Evolutionary conservation across 2,888 invertebrate genomes (phyloP), one percentile per base, ranked within the genome.

Genomic region (Diabrotica balteata): DNA sequence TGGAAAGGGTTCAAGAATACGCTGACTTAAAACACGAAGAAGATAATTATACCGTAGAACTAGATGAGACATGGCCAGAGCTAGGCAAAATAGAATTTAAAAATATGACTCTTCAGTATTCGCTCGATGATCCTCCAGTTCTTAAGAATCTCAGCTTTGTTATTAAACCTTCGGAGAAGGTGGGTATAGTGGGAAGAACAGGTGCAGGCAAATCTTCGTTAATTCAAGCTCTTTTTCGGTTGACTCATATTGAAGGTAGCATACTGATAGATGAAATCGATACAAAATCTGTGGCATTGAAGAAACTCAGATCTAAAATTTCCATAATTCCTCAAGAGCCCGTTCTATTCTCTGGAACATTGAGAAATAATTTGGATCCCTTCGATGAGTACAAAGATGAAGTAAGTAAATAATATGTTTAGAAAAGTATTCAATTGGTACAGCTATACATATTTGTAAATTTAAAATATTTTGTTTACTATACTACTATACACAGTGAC

Each of bases 261-360:
- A 91, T 97, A 50, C 81, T 88, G 65, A 94, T 97, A 75, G 98
- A 97, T 82, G 90, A 87, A 0, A 86, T 92, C 5, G 89, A 93
- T 77, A 92, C 90, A 0, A 86, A 86, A 0, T 82, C 84, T 1
- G 83, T 97, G 68, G 92, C 93, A 0, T 84, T 94, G 17, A 90
- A 91, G 76, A 88, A 91, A 80, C 86, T 94, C 22, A 88, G 94
- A 64, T 89, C 90, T 51, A 90, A 89, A 79, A 88, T 94, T 68
- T 92, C 93, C n/a, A 94, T 94, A 78, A 94, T 94, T 59, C 94
- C 94, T 0, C 94, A 94, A 82, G 94, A 94, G 78, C 94, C 94
- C 0, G 92, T 94, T 65, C 84, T 94, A 60, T 94, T 96, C 84
- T 92, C 93, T 0, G 86, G 47, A 47, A 47, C 47, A 9, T 47